Evolutionary conservation across 1,140 invertebrate species (phyloP).

Genomic region (Drosophila prosaltans): DNA sequence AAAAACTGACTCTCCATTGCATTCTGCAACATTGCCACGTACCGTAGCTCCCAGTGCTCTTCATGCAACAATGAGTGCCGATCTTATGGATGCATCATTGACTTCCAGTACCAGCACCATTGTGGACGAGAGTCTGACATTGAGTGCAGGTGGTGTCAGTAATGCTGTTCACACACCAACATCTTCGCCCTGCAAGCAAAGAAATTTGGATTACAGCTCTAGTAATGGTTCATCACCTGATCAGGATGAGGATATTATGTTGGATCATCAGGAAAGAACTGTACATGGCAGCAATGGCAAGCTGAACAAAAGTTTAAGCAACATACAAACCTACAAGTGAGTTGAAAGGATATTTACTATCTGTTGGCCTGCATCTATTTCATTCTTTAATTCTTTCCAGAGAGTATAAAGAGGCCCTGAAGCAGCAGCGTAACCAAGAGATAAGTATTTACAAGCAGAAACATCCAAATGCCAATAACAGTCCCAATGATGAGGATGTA

Average conservation of each 20-base stretch:
- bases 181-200: constrained; percentile 56
- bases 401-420: constrained; percentile 94
- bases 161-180: constrained; percentile 37
- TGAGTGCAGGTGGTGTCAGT: constrained; percentile 54
- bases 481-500: constrained; percentile 65
- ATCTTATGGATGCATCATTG: constrained; percentile 76
- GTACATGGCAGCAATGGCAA: constrained; percentile 85
- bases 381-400: constrained; percentile 83
- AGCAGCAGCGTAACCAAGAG: constrained; percentile 91
- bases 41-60: constrained; percentile 44
- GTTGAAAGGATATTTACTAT: constrained; percentile 26
- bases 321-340: constrained; percentile 94
- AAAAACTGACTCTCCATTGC: constrained; percentile 68
- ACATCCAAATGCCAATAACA: constrained; percentile 71
- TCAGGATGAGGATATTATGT: constrained; percentile 79
- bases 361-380: not conserved
- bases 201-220: constrained; percentile 65
- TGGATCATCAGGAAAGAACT: constrained; percentile 71
- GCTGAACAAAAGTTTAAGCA: constrained; percentile 88
- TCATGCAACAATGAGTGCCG: constrained; percentile 49
- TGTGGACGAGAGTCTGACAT: constrained; percentile 74
- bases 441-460: constrained; percentile 86
- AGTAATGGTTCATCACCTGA: constrained; percentile 82
- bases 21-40: constrained; percentile 61
- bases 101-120: constrained; percentile 79